A percentile compares a stretch with the other conserved stretches of the same genome.
Conservation (phyloP, 2,113 vertebrate species). For the Percopsis transmontana region DNA sequence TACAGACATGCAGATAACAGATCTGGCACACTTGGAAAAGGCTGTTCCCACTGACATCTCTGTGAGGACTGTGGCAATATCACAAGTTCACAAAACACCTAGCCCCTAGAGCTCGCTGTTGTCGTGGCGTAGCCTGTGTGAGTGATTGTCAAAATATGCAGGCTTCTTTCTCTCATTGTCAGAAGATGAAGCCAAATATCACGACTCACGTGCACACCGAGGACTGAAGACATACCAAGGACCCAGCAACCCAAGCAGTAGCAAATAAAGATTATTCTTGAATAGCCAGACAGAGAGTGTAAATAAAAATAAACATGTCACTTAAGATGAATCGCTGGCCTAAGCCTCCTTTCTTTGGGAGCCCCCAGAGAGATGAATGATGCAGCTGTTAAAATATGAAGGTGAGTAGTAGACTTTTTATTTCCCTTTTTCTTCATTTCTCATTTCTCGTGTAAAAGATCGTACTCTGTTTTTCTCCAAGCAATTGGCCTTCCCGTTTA, state of each 20-base stretch:
- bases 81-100: background rate
- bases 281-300: slow-evolving; percentile 37
- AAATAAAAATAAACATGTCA: slow-evolving; percentile 72
- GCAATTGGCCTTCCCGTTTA: slow-evolving; percentile 31
- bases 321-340: slow-evolving; percentile 66
- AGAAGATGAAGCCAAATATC: slow-evolving; percentile 22
- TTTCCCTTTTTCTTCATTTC: slow-evolving; percentile 53
- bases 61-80: background rate
- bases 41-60: too few relatives aligned
- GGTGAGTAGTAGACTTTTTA: slow-evolving; percentile 49
- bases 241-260: too few relatives aligned
- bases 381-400: slow-evolving; percentile 55
- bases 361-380: slow-evolving; percentile 64
- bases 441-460: slow-evolving; percentile 65
- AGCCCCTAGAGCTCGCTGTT: too few relatives aligned
- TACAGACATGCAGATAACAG: slow-evolving; percentile 25
- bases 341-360: slow-evolving; percentile 50
- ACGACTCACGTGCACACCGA: background rate
- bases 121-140: background rate
- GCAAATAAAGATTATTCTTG: slow-evolving; percentile 28
- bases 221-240: background rate
- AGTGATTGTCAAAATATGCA: background rate
- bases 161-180: background rate
- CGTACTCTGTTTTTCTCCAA: slow-evolving; percentile 56
- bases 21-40: background rate